Evolutionary conservation across 1,140 invertebrate species (phyloP), one percentile per base, ranked within the genome.

Genomic region (Coelopa frigida): DNA sequence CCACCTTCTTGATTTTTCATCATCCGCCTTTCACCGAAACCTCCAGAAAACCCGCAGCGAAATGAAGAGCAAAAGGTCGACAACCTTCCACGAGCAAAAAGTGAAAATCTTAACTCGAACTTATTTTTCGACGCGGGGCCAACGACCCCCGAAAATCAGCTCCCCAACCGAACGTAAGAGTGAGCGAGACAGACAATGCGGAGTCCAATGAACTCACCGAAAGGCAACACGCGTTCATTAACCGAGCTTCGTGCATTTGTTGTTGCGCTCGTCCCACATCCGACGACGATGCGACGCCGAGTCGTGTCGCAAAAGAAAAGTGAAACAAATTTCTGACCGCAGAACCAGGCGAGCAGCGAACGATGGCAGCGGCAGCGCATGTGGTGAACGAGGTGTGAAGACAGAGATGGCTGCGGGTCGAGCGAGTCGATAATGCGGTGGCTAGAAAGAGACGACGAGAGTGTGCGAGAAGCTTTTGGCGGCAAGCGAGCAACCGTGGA

Each of bases 291-390:
- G 38, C 14, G 22, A 40, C 27, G 11, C 27, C 39, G 31, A 41
- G 46, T 40, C 36, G 46, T 40, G 46, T 29, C n/a, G 37, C 48
- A 42, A 36, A 50, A 45, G 44, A 51, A 51, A 52, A 52, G 50
- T 52, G 50, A 52, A 52, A 52, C 50, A 52, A 48, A 49, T 52
- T 44, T 49, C 50, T 52, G 46, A 45, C 33, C 38, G 31, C 6
- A 23, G 31, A 37, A 43, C 36, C 32, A 52, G 50, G 50, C 46
- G 38, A 17, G 26, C 42, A 52, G 43, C 7, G 49, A 46, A 23
- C 32, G n/a, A 29, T n/a, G 7, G 27, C 7, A 29, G n/a, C 7
- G 27, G 7, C n/a, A 24, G 10, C 29, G 12, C 23, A 20, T 8
- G 11, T 27, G 27, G 23, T 12, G 21, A n/a, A n/a, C n/a, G n/a